A percentile compares a stretch with the other conserved stretches of the same genome.
Conservation (phyloP, 2,888 invertebrate species). For the Cephus nigrinus region DNA sequence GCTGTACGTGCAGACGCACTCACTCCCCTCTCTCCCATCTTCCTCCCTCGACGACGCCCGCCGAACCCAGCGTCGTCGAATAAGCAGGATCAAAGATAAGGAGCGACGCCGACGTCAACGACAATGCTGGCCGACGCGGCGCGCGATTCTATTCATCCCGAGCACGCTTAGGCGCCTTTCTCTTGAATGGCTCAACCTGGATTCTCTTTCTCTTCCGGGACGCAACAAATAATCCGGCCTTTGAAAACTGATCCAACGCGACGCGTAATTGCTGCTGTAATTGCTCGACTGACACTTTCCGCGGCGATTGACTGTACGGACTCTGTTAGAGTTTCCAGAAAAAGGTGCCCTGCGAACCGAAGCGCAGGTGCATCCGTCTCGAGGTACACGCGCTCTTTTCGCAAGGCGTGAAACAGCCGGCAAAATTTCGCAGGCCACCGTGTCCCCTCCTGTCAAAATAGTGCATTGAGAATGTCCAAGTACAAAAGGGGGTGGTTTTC, state of each 20-base stretch:
- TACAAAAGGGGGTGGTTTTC: background rate
- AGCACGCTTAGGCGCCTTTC: background rate
- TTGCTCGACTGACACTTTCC: background rate
- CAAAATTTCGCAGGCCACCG: constrained; percentile 59
- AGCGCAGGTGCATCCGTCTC: background rate
- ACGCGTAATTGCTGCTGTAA: background rate
- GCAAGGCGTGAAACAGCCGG: constrained; percentile 56
- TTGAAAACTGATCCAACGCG: background rate
- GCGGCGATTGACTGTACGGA: background rate
- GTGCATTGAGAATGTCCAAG: constrained; percentile 44
- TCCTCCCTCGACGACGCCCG: background rate
- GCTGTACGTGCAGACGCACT: background rate
- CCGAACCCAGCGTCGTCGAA: background rate
- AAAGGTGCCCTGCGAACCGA: background rate
- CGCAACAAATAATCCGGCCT: background rate
- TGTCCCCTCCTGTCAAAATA: constrained; percentile 65
- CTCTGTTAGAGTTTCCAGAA: background rate
- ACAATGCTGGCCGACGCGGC: background rate
- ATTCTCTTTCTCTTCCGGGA: background rate
- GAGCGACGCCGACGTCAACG: constrained; percentile 14
- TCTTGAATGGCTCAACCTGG: background rate
- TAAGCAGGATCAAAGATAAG: constrained; percentile 7
- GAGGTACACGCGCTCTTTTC: background rate
- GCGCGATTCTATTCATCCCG: background rate
- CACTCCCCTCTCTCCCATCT: background rate